phyloP scores from a whole-genome alignment of 2,888 invertebrate species.

The Andricus curvator region DNA sequence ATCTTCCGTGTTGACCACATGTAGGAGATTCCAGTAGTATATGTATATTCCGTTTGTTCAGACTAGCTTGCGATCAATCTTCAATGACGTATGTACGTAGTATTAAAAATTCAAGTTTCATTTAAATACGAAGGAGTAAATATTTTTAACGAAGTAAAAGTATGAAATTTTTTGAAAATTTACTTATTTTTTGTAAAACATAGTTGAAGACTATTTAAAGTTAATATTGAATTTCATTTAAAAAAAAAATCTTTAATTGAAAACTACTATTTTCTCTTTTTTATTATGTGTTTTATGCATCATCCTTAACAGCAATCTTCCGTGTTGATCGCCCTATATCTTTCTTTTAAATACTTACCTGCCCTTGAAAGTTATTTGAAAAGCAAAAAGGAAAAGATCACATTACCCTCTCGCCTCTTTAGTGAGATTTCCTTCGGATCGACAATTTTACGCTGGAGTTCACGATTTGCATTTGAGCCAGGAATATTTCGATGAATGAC shows the following conservation, averaged over 20 bases:
- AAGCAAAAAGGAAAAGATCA: not conserved
- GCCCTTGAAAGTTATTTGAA: not conserved
- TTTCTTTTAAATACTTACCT: not conserved
- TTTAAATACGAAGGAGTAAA: not conserved
- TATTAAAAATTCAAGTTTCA: no score
- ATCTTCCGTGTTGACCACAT: no score
- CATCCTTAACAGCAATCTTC: not conserved
- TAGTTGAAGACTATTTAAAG: not conserved
- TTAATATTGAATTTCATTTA: not conserved
- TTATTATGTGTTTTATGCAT: not conserved
- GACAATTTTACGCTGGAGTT: conserved; percentile 30
- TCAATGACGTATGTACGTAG: no score
- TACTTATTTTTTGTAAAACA: not conserved
- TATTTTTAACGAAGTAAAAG: not conserved
- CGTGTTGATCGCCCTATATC: not conserved
- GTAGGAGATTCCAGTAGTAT: no score
- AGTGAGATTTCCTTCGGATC: conserved; percentile 18
- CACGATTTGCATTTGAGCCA: not conserved
- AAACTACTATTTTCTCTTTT: not conserved
- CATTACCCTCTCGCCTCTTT: conserved; percentile 39
- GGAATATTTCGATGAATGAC: conserved; percentile 29
- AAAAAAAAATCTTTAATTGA: not conserved
- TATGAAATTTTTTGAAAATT: not conserved
- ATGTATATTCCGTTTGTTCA: no score
- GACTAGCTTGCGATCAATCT: no score